A percentile compares a stretch with the other conserved stretches of the same genome.
phyloP scores from a whole-genome alignment of 2,888 invertebrate genomes.

The Caenorhabditis sp. region DNA sequence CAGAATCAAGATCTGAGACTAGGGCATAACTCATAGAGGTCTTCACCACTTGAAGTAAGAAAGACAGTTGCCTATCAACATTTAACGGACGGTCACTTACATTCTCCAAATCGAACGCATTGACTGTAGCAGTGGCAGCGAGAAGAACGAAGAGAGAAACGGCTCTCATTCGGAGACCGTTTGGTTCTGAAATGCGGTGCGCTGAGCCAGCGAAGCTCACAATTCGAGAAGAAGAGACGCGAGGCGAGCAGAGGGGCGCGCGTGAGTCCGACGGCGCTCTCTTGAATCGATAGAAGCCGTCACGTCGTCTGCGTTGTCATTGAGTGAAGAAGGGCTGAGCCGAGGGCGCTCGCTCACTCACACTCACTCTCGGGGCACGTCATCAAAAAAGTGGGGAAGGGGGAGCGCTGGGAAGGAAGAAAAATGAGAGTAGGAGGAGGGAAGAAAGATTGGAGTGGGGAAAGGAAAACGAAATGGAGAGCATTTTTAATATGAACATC shows the following conservation, averaged over 20 bases:
- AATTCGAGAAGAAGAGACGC: not conserved
- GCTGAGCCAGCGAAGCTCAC: not conserved
- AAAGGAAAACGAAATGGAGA: constrained; percentile 18
- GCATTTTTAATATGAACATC: constrained; percentile 23
- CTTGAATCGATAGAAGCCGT: constrained; percentile 15
- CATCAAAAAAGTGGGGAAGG: constrained; percentile 4
- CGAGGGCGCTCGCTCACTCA: constrained; percentile 2
- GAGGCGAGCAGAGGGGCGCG: constrained; percentile 2
- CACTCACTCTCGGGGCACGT: constrained; percentile 19
- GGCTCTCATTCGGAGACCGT: constrained; percentile 37
- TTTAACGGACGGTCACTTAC: too few relatives aligned
- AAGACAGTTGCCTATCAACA: too few relatives aligned
- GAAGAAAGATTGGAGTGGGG: not conserved
- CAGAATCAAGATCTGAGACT: too few relatives aligned
- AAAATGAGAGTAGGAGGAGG: not conserved
- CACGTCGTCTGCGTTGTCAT: constrained; percentile 24
- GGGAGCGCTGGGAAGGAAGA: not conserved
- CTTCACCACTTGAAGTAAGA: too few relatives aligned
- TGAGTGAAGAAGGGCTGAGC: constrained; percentile 4
- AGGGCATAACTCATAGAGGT: too few relatives aligned
- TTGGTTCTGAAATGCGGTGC: constrained; percentile 45
- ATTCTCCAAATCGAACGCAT: constrained; percentile 53
- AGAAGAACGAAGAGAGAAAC: constrained; percentile 40
- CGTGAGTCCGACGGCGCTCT: constrained; percentile 6
- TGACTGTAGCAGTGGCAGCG: constrained; percentile 31